Evolutionary conservation across 2,797 vertebrate species (phyloP), one percentile per base, ranked within the genome.

Genomic region (Syngnathus acus): DNA sequence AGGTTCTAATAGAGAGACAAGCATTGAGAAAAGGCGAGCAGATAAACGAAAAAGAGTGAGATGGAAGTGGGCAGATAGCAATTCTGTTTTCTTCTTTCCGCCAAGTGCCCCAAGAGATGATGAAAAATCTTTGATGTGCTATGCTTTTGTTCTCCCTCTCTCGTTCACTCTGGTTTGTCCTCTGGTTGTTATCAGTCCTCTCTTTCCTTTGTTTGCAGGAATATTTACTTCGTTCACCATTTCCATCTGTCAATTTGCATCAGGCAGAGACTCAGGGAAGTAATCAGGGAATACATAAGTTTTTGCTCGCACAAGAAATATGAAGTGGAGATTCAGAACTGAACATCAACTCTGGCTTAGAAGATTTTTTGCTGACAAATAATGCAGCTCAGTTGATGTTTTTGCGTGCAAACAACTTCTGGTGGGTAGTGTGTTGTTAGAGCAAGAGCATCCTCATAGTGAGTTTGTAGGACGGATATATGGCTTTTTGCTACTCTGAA

Each of bases 81-180:
- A 68, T 87, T 86, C 77, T 83, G 78, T 88, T 89, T 84, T 85
- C 66, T 80, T 78, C 77, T 77, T 50, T 32, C 70, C 54, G 67
- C 66, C 39, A 51, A 79, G 62, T 78, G 81, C 84, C 85, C 83
- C 81, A 59, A 78, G 86, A 90, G 86, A 87, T 82, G 75, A 83
- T 51, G 70, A 62, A 64, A 71, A 66, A 77, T 78, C 87, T 91
- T 89, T 89, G 87, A 90, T 87, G 89, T 88, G 66, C 59, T 68
- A 68, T 78, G 81, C 80, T 72, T 84, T 74, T 69, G 55, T 68
- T 76, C 82, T 74, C 76, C 26, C 23, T 11, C 17, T 47, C 43
- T 37, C 40, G 17, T 65, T 53, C 66, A 63, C 61, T 66, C 71
- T 72, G 66, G 68, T 71, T 68, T 73, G 71, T 86, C 84, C 80